Evolutionary conservation across 1,140 invertebrate genomes (phyloP), one percentile per base, ranked within the genome.

Genomic region (Drosophila repleta): DNA sequence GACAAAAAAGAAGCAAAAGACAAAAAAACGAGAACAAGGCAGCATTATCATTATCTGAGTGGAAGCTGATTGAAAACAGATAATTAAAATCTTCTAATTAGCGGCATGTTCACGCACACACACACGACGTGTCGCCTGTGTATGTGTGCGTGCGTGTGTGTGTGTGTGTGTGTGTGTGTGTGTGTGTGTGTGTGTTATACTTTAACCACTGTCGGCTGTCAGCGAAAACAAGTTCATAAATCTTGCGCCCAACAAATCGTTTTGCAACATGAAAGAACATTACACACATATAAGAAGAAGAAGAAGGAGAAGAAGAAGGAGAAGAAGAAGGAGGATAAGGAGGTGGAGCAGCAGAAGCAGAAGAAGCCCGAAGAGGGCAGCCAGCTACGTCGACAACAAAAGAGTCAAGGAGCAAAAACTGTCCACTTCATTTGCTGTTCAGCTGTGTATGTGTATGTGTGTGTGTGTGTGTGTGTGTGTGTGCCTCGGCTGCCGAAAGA

Each of bases 221-320:
- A 88, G 70, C 41, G 66, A 74, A 80, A 90, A 90, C 88, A 90
- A 90, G 88, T 80, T 90, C 88, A 90, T 90, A 90, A 90, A 90
- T 90, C 88, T 90, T 90, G 74, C 64, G 64, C 66, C 83, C 80
- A 88, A 89, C 88, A 90, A 90, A 90, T 90, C 88, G 83, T 88
- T 88, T 88, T 89, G 84, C 84, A 85, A 85, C 82, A 85, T 85
- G 82, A 71, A 76, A 78, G 82, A 87, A 85, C 82, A 87, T 85
- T 85, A 82, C 82, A 85, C 32, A 81, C 75, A 73, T 58, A 61
- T 46, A 75, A 74, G 46, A 66, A 73, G 62, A 46, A 48, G 66
- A n/a, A n/a, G n/a, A n/a, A n/a, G n/a, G n/a, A n/a, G n/a, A n/a
- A n/a, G n/a, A n/a, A n/a, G n/a, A n/a, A n/a, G n/a, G n/a, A n/a